Evolutionary conservation across 2,888 invertebrate species (phyloP), one percentile per base, ranked within the genome.

Genomic region (Acronicta aceris): DNA sequence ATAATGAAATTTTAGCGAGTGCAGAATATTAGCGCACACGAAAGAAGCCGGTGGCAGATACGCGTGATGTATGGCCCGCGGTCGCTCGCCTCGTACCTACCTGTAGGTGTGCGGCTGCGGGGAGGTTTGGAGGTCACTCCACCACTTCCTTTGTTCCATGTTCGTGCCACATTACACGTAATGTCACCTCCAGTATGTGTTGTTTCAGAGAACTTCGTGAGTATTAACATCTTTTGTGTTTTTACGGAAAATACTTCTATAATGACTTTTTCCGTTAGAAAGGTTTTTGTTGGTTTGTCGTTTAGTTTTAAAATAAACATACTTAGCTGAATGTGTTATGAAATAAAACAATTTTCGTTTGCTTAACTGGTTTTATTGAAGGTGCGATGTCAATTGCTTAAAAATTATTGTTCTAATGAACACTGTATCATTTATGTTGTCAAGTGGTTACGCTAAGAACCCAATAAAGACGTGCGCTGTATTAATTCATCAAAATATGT

Each of bases 151-250:
- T 67, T 65, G 61, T 66, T 64, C 38, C 54, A 38, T 42, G 70
- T 73, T 66, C 70, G 76, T 72, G 73, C 52, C 59, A 57, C 60
- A 45, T 46, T 59, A 51, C 48, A 56, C 46, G 49, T 68, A 62
- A 74, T 68, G 69, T 69, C 76, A 69, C 60, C 54, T 50, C 45
- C 27, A 27, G 47, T 51, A 58, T 57, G 47, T 56, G 49, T 33
- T 40, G 42, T 42, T 59, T 61, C 61, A 61, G 48, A 71, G 57
- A 57, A 65, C 30, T 53, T 17, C 65, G 45, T 38, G 7, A n/a
- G 38, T 65, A 61, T 52, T 61, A 52, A 66, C 61, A 58, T 57
- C 65, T 53, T 71, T 70, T 65, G 36, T 54, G 50, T 54, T 64
- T 65, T 65, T 65, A 49, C 53, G 6, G 21, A 50, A 56, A 45